phyloP scores from a whole-genome alignment of 2,888 invertebrate genomes.

The Acronicta alni region DNA sequence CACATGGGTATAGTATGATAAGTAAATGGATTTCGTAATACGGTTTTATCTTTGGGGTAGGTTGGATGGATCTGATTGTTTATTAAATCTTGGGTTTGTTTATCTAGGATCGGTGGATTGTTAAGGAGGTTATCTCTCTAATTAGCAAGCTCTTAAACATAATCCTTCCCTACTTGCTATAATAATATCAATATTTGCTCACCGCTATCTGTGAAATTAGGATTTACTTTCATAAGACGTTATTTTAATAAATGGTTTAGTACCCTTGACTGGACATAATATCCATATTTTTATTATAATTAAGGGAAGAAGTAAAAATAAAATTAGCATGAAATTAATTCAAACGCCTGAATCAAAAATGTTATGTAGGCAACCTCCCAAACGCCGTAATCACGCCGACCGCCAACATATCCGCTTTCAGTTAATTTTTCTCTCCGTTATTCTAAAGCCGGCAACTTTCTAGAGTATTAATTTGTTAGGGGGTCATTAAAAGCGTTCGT shows the following conservation, averaged over 20 bases:
- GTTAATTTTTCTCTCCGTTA: constrained; percentile 29
- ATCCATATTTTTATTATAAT: not conserved
- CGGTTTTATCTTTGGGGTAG: constrained; percentile 62
- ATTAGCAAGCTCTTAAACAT: constrained; percentile 83
- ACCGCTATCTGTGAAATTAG: constrained; percentile 56
- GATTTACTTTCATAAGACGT: constrained; percentile 53
- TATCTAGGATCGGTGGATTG: constrained; percentile 80
- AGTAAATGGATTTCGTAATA: constrained; percentile 43
- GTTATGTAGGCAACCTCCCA: constrained; percentile 18
- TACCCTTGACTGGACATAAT: not conserved
- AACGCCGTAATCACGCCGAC: constrained; percentile 27
- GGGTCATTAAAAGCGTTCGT: constrained; percentile 50
- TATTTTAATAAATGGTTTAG: not conserved
- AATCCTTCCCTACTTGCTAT: constrained; percentile 76
- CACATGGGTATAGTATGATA: constrained; percentile 33
- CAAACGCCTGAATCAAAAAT: constrained; percentile 28
- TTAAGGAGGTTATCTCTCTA: constrained; percentile 81
- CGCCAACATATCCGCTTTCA: constrained; percentile 41
- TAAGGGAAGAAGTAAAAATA: not conserved
- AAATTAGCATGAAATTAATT: constrained; percentile 12
- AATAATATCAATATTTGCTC: constrained; percentile 75
- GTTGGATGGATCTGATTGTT: constrained; percentile 58
- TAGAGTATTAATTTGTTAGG: constrained; percentile 51
- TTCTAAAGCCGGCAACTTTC: constrained; percentile 33
- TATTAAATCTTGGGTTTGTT: constrained; percentile 76